Percentiles rank a stretch among this genome's conserved stretches.
phyloP scores from a whole-genome alignment of 1,140 invertebrate species.

The Procambarus clarkii region DNA sequence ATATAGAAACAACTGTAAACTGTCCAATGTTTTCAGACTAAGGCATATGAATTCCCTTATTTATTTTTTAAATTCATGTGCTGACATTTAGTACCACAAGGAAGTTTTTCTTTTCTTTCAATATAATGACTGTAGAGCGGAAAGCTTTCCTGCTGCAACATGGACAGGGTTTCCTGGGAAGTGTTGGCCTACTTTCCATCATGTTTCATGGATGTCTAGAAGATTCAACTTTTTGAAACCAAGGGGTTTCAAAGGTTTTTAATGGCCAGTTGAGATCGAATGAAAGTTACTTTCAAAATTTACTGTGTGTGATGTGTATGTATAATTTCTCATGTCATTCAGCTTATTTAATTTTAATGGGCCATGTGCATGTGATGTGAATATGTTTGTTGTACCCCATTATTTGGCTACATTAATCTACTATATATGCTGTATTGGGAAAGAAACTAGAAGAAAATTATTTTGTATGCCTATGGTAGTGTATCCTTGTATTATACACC shows the following conservation, averaged over 20 bases:
- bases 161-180: not conserved
- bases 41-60: not conserved
- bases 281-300: not conserved
- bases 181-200: not conserved
- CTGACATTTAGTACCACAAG: not conserved
- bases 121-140: not conserved
- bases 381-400: constrained; percentile 7
- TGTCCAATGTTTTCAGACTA: not conserved
- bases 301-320: not conserved
- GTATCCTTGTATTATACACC: constrained; percentile 57
- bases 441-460: constrained; percentile 30
- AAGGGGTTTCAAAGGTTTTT: not conserved
- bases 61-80: not conserved
- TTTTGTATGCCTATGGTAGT: constrained; percentile 51
- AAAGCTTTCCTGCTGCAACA: not conserved
- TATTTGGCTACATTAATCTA: constrained; percentile 12
- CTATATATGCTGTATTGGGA: constrained; percentile 25
- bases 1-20: not conserved
- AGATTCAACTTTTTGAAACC: not conserved
- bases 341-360: constrained; percentile 4
- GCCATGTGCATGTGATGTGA: constrained; percentile 1
- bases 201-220: not conserved
- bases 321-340: not conserved
- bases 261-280: not conserved
- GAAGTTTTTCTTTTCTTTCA: not conserved